Base-by-base conservation (phyloP, 1,140 invertebrate genomes). In the Pseudomyrmex dendroicus region DNA sequence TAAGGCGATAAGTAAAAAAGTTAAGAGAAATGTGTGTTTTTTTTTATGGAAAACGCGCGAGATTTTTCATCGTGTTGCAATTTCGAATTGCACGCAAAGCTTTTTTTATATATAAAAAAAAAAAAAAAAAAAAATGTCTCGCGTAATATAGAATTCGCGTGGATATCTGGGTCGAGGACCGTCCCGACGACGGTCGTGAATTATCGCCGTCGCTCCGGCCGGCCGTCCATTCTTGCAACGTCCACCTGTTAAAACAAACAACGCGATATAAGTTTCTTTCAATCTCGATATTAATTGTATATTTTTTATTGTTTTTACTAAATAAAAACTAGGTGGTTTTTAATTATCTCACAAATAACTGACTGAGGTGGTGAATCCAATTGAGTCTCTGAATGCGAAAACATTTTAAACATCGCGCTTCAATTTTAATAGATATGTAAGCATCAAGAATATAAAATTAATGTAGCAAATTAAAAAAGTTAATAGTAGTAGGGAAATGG, bases 141-240 rank as follows among this genome's bases (percentile, higher is more conserved):
- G 57, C 35, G 56, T 82, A 74, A 70, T 67, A 48, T 13, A 73
- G 59, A 78, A 73, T 73, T 46, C 48, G 63, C 59, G 74, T 82
- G 59, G 59, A 66, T 84, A 76, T 89, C 56, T 89, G 64, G 88
- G 87, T 88, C 76, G 86, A 86, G 66, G 64, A 85, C n/a, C 13
- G 35, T 70, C 46, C 48, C 20, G n/a, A 13, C 13, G 48, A 35
- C 13, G 10, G 84, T 66, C 25, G 73, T 70, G 68, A 89, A 89
- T 86, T 64, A 88, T 88, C 52, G 66, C 73, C 48, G 20, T 0
- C 25, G 54, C 66, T 50, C 22, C 35, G 46, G 52, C 10, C 56
- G 7, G 12, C 25, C 66, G 44, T 80, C 46, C 17, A 74, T 77
- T 54, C 44, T 83, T 84, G 48, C 59, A n/a, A 22, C 62, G 46